A percentile compares a stretch with the other conserved stretches of the same genome.
phyloP scores from a whole-genome alignment of 2,888 invertebrate species.

The Amblyteles armatorius region DNA sequence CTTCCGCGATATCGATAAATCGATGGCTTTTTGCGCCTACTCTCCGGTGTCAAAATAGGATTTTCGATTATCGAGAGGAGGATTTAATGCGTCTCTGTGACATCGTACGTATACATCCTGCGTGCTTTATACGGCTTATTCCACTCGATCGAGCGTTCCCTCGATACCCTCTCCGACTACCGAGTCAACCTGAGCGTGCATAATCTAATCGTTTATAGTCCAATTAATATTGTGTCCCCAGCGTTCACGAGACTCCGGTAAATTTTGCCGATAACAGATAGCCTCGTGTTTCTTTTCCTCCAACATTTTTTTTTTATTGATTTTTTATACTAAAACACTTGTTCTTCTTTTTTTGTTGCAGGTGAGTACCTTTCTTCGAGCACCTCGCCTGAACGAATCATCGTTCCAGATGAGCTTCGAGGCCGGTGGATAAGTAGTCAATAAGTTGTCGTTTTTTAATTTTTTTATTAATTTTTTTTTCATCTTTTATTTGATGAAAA shows the following conservation, averaged over 20 bases:
- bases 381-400: conserved; percentile 13
- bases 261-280: conserved; percentile 10
- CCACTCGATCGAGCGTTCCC: conserved; percentile 69
- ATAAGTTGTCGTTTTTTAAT: neutral
- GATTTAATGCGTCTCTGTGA: conserved; percentile 30
- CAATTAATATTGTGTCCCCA: conserved; percentile 70
- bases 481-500: conserved; percentile 44
- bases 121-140: conserved; percentile 66
- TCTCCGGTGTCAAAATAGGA: conserved; percentile 39
- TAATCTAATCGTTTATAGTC: conserved; percentile 72
- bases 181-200: conserved; percentile 54
- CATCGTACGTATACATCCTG: conserved; percentile 46
- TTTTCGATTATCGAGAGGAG: conserved; percentile 13
- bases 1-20: neutral
- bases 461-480: conserved; percentile 22
- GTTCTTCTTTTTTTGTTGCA: conserved; percentile 70
- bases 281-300: conserved; percentile 13
- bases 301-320: neutral
- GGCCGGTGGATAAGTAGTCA: conserved; percentile 45
- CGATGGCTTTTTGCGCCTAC: conserved; percentile 1
- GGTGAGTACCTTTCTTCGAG: conserved; percentile 72
- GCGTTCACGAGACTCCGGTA: neutral
- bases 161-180: conserved; percentile 44
- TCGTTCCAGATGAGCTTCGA: conserved; percentile 21
- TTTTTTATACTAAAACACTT: conserved; percentile 4